These are phyloP conservation scores for Cyprinella venusta DNA, from an alignment of 2,797 vertebrate genomes.

Conservation along the genomic window DNA sequence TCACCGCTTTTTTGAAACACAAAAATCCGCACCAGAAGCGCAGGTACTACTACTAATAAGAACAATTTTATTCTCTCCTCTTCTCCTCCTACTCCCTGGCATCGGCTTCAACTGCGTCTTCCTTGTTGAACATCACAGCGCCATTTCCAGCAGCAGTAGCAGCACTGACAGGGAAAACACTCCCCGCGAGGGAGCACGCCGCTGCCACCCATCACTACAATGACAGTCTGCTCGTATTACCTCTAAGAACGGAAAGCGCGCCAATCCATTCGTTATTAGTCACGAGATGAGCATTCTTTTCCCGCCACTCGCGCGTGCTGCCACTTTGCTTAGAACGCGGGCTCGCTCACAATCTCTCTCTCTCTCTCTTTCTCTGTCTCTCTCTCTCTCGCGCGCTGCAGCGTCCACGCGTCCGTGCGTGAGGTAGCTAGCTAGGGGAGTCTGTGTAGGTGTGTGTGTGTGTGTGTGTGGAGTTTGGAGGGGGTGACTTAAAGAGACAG, in stretches of 20 bases:
- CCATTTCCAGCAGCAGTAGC: conserved; percentile 81
- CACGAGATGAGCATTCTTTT: conserved; percentile 73
- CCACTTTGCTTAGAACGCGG: conserved; percentile 51
- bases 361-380: conserved; percentile 9
- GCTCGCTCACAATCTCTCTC: neutral
- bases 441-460: conserved; percentile 54
- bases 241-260: conserved; percentile 66
- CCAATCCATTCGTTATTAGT: conserved; percentile 71
- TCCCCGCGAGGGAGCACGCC: conserved; percentile 78
- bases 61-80: conserved; percentile 65
- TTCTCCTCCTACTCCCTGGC: conserved; percentile 79
- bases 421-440: conserved; percentile 70
- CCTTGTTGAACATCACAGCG: conserved; percentile 81
- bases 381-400: conserved; percentile 61
- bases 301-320: conserved; percentile 37
- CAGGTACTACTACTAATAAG: conserved; percentile 82
- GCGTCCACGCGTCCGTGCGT: conserved; percentile 79
- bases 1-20: conserved; percentile 80
- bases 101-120: conserved; percentile 86
- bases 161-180: conserved; percentile 77
- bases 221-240: conserved; percentile 76
- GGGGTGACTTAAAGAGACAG: conserved; percentile 24
- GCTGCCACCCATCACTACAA: conserved; percentile 80
- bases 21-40: conserved; percentile 85
- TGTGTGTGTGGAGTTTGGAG: conserved; percentile 52